Percentiles rank a stretch among this genome's conserved stretches.
These are phyloP conservation scores for Trachelus tabidus DNA, from an alignment of 2,888 invertebrate genomes.

Conservation along the genomic window DNA sequence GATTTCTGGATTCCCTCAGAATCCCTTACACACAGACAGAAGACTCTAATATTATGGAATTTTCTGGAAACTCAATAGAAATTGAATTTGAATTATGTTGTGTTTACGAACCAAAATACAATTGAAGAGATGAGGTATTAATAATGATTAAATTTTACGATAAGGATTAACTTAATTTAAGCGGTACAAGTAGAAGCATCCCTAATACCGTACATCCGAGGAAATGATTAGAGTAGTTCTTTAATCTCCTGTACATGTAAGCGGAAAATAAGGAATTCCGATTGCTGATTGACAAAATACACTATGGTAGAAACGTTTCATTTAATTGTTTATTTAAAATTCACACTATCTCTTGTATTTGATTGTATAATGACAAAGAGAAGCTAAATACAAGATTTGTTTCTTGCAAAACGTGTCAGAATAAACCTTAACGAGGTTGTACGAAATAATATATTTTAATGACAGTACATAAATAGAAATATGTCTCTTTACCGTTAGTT, in stretches of 20 bases:
- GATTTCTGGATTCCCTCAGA: not conserved
- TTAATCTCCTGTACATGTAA: constrained; percentile 33
- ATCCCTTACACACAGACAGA: not conserved
- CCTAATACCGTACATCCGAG: constrained; percentile 31
- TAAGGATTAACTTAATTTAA: constrained; percentile 35
- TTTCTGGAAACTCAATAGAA: not conserved
- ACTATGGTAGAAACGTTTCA: constrained; percentile 3
- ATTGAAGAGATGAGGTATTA: constrained; percentile 36
- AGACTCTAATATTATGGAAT: not conserved
- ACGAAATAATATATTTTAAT: not conserved
- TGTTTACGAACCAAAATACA: constrained; percentile 36
- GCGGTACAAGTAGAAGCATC: constrained; percentile 29
- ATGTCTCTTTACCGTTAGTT: not conserved
- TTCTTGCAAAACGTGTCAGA: not conserved
- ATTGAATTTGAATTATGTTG: constrained; percentile 31
- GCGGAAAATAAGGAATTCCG: constrained; percentile 27
- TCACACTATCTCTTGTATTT: not conserved
- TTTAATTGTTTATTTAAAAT: not conserved
- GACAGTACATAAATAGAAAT: not conserved
- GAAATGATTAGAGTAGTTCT: constrained; percentile 29
- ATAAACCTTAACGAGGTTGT: not conserved
- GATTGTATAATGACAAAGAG: not conserved
- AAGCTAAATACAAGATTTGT: not conserved
- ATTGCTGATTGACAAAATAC: constrained; percentile 27
- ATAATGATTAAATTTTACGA: constrained; percentile 36